A percentile compares a stretch with the other conserved stretches of the same genome.
These are phyloP conservation scores for Eretmocerus hayati DNA, from an alignment of 2,888 invertebrate genomes.

Conservation along the genomic window DNA sequence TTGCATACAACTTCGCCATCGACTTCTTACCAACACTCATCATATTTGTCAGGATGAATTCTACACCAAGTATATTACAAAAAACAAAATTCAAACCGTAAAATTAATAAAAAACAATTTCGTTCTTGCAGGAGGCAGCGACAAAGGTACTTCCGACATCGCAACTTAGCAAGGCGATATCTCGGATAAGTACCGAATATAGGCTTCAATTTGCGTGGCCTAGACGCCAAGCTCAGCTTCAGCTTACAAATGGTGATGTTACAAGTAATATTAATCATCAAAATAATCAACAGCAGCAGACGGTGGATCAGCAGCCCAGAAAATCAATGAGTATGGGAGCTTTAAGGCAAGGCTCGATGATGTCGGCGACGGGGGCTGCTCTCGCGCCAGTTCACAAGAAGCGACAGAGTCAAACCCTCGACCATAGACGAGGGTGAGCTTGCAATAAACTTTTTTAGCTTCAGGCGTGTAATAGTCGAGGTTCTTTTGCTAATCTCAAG, in stretches of 20 bases:
- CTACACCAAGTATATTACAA: too few species aligned
- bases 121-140: slow-evolving; percentile 33
- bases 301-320: slow-evolving; percentile 54
- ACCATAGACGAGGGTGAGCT: slow-evolving; percentile 50
- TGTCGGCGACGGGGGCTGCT: slow-evolving; percentile 45
- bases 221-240: slow-evolving; percentile 45
- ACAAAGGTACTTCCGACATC: slow-evolving; percentile 48
- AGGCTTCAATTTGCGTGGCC: slow-evolving; percentile 89
- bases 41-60: too few species aligned
- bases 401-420: slow-evolving; percentile 51
- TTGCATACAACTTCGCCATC: too few species aligned
- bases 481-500: too few species aligned
- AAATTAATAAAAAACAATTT: too few species aligned
- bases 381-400: slow-evolving; percentile 61
- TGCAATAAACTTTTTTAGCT: too few species aligned
- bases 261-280: slow-evolving; percentile 57
- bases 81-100: too few species aligned
- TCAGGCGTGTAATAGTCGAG: too few species aligned
- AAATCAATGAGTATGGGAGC: slow-evolving; percentile 86
- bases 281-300: slow-evolving; percentile 47
- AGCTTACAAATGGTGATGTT: slow-evolving; percentile 17
- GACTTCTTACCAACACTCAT: too few species aligned
- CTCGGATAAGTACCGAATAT: slow-evolving; percentile 77
- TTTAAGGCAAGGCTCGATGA: slow-evolving; percentile 54
- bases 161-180: slow-evolving; percentile 65